These are phyloP conservation scores for Periophthalmus magnuspinnatus DNA, from an alignment of 2,797 vertebrate species.

Conservation along the genomic window DNA sequence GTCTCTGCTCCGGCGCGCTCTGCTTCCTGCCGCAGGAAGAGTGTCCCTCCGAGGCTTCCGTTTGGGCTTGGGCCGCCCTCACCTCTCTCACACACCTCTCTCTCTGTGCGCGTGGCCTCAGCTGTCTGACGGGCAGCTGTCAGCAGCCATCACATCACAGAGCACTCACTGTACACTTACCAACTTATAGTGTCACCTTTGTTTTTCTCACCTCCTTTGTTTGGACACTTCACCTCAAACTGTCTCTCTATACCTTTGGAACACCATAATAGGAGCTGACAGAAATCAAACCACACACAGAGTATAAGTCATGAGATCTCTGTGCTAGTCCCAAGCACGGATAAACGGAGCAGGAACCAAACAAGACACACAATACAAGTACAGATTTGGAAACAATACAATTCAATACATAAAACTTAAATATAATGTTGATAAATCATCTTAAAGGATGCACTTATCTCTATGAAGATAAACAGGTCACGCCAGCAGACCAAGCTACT, in stretches of 20 bases:
- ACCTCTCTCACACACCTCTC: constrained; percentile 66
- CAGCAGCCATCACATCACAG: constrained; percentile 54
- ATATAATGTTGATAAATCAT: no score
- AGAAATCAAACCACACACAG: neutral
- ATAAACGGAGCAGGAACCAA: neutral
- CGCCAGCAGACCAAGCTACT: neutral
- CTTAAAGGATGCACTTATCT: neutral
- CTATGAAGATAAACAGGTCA: neutral
- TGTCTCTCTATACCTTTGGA: constrained; percentile 14
- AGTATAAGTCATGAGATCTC: neutral
- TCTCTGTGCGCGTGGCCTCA: constrained; percentile 57
- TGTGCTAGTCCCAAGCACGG: neutral
- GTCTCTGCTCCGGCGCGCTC: constrained; percentile 76
- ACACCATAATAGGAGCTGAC: constrained; percentile 16
- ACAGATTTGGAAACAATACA: no score
- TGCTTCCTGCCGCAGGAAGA: constrained; percentile 63
- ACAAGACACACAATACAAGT: neutral
- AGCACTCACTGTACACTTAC: constrained; percentile 57
- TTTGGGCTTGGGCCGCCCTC: constrained; percentile 59
- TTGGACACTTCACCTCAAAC: constrained; percentile 21
- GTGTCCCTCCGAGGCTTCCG: constrained; percentile 76
- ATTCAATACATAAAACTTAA: no score
- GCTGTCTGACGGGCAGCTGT: constrained; percentile 77
- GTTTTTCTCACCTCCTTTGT: constrained; percentile 50
- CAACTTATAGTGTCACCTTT: constrained; percentile 28